Base-by-base conservation (phyloP, 2,888 invertebrate genomes). In the Trilocha varians region DNA sequence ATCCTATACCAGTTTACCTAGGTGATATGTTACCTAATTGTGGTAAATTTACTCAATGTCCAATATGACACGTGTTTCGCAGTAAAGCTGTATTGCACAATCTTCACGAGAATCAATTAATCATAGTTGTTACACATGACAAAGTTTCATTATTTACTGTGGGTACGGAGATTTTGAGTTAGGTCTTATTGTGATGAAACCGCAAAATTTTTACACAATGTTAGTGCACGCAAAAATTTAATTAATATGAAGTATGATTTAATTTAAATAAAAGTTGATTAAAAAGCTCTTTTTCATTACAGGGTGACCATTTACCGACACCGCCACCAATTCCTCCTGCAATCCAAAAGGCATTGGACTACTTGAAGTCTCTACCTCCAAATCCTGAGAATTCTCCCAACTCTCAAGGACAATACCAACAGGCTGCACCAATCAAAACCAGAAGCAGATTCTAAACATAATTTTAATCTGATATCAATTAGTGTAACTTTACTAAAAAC, bases 251-350 rank as follows among this genome's bases (percentile, higher is more conserved):
- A n/a, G n/a, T n/a, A n/a, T n/a, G n/a, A n/a, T n/a, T 15, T 38
- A 25, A 18, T 38, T 15, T 11, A 15, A 38, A 38, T 25, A n/a
- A 16, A 32, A 33, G 13, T 39, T 33, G 25, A 14, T 32, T 25
- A 25, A 25, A 1, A 16, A 13, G 11, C 13, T 2, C 13, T 11
- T 16, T 6, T 25, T 37, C 18, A 33, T 40, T 75, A 11, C 69
- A 85, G 71, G 93, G 94, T 32, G 91, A 90, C 38, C 93, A 94
- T 70, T 78, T 94, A 36, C 94, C 94, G 11, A 94, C 93, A 6
- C 92, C 94, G 3, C 94, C 93, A n/a, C 93, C 94, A 14, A 91
- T 93, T 51, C 93, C 93, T 6, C 85, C 88, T 40, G 93, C 91
- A 52, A 93, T 93, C 52, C 90, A 90, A 58, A 88, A 88, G 49